These are phyloP conservation scores for Bombus sibiricus DNA, from an alignment of 1,140 invertebrate genomes.

Conservation along the genomic window DNA sequence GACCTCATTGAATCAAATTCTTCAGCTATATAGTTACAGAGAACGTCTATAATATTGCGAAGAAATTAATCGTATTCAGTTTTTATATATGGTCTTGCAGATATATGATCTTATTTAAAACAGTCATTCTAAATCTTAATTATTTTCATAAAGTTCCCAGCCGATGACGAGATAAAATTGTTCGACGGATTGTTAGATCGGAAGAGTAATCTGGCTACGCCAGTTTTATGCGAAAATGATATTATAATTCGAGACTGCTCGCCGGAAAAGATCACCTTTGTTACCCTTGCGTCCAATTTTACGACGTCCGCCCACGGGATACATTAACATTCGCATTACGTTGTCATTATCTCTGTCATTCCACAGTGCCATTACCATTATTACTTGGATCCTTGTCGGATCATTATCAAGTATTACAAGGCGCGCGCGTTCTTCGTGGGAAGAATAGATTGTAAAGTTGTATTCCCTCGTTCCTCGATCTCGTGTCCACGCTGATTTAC, in stretches of 20 bases:
- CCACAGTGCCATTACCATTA: constrained; percentile 46
- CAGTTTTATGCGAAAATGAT: constrained; percentile 37
- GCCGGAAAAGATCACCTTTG: constrained; percentile 20
- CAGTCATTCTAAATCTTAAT: not conserved
- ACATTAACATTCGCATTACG: constrained; percentile 54
- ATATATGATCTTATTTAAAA: not conserved
- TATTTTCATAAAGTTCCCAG: not conserved
- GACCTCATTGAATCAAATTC: too few relatives aligned
- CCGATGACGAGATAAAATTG: constrained; percentile 1
- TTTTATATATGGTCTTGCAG: too few relatives aligned
- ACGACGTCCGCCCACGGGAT: constrained; percentile 47
- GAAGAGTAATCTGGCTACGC: constrained; percentile 2
- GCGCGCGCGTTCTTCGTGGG: constrained; percentile 45
- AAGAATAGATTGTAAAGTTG: constrained; percentile 50
- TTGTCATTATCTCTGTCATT: constrained; percentile 58
- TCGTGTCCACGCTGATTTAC: constrained; percentile 48
- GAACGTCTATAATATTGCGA: not conserved
- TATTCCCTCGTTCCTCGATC: constrained; percentile 42
- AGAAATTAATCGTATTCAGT: not conserved
- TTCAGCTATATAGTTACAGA: too few relatives aligned
- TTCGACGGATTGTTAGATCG: not conserved
- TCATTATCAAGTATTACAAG: constrained; percentile 57
- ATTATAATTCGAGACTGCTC: constrained; percentile 35
- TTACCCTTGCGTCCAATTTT: constrained; percentile 44
- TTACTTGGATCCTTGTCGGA: constrained; percentile 53